Conservation (phyloP, 2,113 vertebrate species). For the Macquaria australasica region DNA sequence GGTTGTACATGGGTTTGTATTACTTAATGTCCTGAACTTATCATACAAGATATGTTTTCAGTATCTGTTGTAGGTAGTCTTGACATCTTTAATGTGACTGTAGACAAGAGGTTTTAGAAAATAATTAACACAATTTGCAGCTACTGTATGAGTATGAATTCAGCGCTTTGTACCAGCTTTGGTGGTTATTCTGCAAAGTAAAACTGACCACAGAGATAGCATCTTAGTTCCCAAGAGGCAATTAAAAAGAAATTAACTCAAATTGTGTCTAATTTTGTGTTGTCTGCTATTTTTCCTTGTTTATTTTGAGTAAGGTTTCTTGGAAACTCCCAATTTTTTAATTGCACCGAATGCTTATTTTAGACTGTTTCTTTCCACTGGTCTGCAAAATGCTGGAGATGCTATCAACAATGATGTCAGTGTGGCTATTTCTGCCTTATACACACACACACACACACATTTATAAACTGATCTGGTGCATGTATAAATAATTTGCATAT, state of each 20-base stretch:
- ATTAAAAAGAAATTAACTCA: constrained; percentile 84
- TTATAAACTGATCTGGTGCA: constrained; percentile 47
- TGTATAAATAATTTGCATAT: constrained; percentile 69
- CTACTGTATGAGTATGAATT: constrained; percentile 12
- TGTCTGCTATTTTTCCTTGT: constrained; percentile 86
- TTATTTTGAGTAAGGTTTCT: constrained; percentile 85
- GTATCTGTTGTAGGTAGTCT: neutral
- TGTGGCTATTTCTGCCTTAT: constrained; percentile 82
- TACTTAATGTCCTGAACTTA: neutral
- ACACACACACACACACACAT: constrained; percentile 30
- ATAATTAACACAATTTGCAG: constrained; percentile 4
- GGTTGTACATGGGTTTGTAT: constrained; percentile 21
- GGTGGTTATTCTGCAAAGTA: constrained; percentile 75
- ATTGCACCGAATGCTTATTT: constrained; percentile 78
- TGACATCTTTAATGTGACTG: neutral
- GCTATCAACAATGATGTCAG: constrained; percentile 94
- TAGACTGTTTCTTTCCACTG: constrained; percentile 78
- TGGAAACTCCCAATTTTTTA: constrained; percentile 87
- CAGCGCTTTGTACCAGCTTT: constrained; percentile 59
- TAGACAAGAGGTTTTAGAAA: neutral
- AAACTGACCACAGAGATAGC: constrained; percentile 82
- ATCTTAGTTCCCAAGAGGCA: constrained; percentile 79
- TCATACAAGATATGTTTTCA: neutral
- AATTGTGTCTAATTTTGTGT: constrained; percentile 85
- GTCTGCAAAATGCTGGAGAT: constrained; percentile 90